phyloP scores from a whole-genome alignment of 2,113 vertebrate genomes.

The Bothrops jararaca region DNA sequence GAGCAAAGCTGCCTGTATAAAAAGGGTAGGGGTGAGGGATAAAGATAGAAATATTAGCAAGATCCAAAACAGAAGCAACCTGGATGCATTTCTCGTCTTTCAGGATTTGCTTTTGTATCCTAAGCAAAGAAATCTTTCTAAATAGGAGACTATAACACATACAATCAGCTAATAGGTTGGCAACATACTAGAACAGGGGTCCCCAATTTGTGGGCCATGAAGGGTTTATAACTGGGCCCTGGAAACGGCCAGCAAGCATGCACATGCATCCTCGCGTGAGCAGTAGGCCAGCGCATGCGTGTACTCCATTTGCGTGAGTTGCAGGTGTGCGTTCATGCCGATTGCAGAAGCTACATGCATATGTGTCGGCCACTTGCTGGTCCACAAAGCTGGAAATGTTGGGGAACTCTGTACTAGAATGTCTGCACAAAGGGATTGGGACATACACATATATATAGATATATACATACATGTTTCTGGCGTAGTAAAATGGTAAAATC shows the following conservation, averaged over 20 bases:
- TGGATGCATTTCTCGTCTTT: not conserved
- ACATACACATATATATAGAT: not conserved
- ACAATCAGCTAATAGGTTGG: not conserved
- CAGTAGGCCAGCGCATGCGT: too few species aligned
- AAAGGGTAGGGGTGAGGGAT: not conserved
- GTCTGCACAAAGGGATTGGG: not conserved
- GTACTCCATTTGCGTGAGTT: too few species aligned
- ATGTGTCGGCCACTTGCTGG: too few species aligned
- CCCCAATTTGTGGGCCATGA: too few species aligned
- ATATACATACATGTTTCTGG: not conserved
- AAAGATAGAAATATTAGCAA: not conserved
- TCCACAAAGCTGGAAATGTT: too few species aligned
- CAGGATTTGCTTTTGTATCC: not conserved
- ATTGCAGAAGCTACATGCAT: too few species aligned
- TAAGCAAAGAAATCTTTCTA: not conserved
- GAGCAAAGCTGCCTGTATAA: not conserved
- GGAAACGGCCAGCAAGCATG: too few species aligned
- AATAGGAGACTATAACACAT: not conserved
- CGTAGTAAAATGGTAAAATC: not conserved
- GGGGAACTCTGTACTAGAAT: not conserved
- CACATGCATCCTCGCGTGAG: too few species aligned
- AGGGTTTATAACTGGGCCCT: too few species aligned
- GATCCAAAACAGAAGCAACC: not conserved
- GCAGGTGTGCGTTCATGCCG: too few species aligned
- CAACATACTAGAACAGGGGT: not conserved